Conservation (phyloP, 2,888 invertebrate species). For the Hypomecis atomaria region DNA sequence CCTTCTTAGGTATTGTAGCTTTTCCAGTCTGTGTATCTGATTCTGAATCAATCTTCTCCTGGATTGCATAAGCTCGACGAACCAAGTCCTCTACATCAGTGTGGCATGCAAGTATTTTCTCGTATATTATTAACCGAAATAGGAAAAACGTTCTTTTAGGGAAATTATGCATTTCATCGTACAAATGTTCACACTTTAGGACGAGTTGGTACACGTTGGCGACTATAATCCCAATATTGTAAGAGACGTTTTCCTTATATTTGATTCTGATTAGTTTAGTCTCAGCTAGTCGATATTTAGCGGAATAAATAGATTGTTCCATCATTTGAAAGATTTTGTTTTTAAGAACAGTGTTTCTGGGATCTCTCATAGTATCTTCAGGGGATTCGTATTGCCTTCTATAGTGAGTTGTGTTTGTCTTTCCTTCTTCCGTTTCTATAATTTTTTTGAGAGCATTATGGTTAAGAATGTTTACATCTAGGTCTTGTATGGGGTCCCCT, state of each 20-base stretch:
- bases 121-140: slow-evolving; percentile 1
- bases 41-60: neutral
- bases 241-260: neutral
- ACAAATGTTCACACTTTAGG: neutral
- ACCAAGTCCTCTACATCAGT: slow-evolving; percentile 7
- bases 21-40: too few species aligned
- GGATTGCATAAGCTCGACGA: neutral
- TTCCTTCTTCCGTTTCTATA: neutral
- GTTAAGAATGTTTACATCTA: slow-evolving; percentile 2
- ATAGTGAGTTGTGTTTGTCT: neutral
- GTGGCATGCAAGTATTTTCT: slow-evolving; percentile 2
- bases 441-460: slow-evolving; percentile 4
- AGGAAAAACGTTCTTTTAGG: neutral
- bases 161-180: neutral
- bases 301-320: slow-evolving; percentile 1
- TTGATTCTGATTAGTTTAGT: neutral
- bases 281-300: slow-evolving; percentile 4
- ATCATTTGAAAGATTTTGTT: neutral
- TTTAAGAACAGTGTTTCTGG: neutral
- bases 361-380: neutral
- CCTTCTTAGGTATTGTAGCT: too few species aligned
- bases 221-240: slow-evolving; percentile 6
- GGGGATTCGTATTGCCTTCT: neutral
- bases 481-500: neutral
- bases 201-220: slow-evolving; percentile 5